Percentiles rank a stretch among this genome's conserved stretches.
These are phyloP conservation scores for Cygnus olor DNA, from an alignment of 2,797 vertebrate species.

Conservation along the genomic window DNA sequence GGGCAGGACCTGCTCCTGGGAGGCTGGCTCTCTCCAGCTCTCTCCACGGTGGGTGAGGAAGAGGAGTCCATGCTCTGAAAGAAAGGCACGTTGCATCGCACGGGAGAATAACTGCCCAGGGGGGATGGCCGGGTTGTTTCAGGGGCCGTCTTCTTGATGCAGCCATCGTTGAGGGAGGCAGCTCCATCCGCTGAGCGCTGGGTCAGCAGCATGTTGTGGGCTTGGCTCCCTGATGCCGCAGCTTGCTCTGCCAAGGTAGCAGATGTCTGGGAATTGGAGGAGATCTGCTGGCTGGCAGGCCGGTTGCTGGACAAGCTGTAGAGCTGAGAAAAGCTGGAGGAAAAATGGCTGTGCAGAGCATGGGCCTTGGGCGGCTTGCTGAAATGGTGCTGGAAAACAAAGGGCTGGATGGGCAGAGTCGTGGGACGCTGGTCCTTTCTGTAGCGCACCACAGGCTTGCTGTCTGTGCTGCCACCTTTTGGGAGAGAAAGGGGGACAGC, in stretches of 20 bases:
- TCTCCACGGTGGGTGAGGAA: slow-evolving; percentile 81
- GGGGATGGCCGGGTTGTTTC: slow-evolving; percentile 89
- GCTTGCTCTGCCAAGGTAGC: slow-evolving; percentile 23
- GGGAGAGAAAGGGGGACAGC: slow-evolving; percentile 4
- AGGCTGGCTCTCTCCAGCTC: slow-evolving; percentile 70
- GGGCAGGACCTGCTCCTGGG: slow-evolving; percentile 86
- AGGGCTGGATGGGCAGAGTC: slow-evolving; percentile 96
- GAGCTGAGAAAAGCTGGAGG: slow-evolving; percentile 85
- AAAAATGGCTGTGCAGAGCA: slow-evolving; percentile 86
- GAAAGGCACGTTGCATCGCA: slow-evolving; percentile 82
- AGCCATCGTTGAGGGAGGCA: slow-evolving; percentile 40
- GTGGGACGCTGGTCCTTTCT: slow-evolving; percentile 97
- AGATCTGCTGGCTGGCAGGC: slow-evolving; percentile 70
- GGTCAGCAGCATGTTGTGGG: neutral
- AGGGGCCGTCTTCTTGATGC: slow-evolving; percentile 68
- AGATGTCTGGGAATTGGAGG: slow-evolving; percentile 45
- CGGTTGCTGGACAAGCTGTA: slow-evolving; percentile 80
- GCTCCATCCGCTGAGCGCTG: slow-evolving; percentile 56
- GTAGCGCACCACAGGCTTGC: slow-evolving; percentile 89
- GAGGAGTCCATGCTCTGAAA: slow-evolving; percentile 84
- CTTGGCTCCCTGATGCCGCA: neutral
- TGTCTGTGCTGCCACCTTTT: slow-evolving; percentile 81
- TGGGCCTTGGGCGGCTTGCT: slow-evolving; percentile 84
- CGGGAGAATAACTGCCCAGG: slow-evolving; percentile 93
- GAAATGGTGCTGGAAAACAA: slow-evolving; percentile 96